These are phyloP conservation scores for Danio jaintianensis DNA, from an alignment of 2,797 vertebrate species.

Conservation along the genomic window DNA sequence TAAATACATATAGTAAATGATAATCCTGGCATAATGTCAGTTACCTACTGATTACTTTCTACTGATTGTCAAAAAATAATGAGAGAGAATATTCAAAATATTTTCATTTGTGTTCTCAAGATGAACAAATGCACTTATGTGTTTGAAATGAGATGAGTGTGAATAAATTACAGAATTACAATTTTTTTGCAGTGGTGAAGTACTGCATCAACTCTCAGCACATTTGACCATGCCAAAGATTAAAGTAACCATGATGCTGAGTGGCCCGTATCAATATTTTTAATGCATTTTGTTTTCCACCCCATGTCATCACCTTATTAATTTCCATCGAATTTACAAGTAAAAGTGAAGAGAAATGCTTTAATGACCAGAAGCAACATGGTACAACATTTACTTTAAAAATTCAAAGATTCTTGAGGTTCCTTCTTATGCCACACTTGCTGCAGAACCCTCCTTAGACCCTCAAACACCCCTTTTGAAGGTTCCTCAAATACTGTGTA, in stretches of 20 bases:
- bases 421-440: neutral
- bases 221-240: neutral
- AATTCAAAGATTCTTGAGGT: neutral
- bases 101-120: neutral
- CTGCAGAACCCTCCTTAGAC: neutral
- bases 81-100: neutral
- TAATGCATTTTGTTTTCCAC: neutral
- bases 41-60: neutral
- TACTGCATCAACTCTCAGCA: neutral
- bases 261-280: neutral
- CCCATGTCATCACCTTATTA: neutral
- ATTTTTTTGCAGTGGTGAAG: too few species aligned
- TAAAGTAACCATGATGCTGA: neutral
- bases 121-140: neutral
- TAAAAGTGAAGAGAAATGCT: neutral
- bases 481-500: conserved; percentile 5
- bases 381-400: conserved; percentile 17
- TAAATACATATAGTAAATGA: neutral
- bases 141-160: neutral
- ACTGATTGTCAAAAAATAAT: neutral
- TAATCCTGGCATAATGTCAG: neutral
- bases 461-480: conserved; percentile 13
- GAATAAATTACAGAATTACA: neutral
- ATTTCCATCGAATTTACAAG: neutral
- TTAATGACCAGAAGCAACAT: conserved; percentile 8